Percentiles rank a stretch among this genome's conserved stretches.
phyloP scores from a whole-genome alignment of 2,113 vertebrate species.

The Cichladusa arquata region DNA sequence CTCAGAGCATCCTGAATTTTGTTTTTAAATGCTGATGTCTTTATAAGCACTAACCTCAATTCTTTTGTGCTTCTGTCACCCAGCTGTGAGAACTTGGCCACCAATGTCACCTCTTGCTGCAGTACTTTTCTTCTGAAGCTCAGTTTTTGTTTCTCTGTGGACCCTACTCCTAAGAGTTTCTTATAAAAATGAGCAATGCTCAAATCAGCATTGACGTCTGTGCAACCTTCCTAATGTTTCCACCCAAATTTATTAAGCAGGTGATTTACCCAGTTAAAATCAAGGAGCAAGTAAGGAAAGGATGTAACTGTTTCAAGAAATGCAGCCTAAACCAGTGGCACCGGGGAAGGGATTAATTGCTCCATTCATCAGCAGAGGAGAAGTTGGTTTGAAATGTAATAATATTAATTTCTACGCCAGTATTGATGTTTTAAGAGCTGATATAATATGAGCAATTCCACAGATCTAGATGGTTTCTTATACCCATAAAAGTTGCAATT shows the following conservation, averaged over 20 bases:
- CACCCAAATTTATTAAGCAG: background rate
- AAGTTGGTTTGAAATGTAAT: background rate
- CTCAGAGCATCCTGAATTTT: background rate
- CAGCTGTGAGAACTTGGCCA: background rate
- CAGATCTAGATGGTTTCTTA: background rate
- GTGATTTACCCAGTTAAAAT: background rate
- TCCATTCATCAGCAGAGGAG: background rate
- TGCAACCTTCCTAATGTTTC: background rate
- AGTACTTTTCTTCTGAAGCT: background rate
- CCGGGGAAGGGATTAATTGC: background rate
- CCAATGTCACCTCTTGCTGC: background rate
- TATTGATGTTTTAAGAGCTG: background rate
- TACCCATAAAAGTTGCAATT: background rate
- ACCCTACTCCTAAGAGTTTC: background rate
- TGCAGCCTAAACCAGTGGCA: fast-evolving
- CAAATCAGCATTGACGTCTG: background rate
- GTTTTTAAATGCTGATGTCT: background rate
- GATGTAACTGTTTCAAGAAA: background rate
- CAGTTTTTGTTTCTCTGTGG: background rate
- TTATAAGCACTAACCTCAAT: background rate
- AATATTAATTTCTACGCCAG: background rate
- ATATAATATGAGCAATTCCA: background rate
- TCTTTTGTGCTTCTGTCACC: background rate
- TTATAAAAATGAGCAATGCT: background rate
- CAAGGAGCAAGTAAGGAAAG: background rate